Evolutionary conservation across 2,113 vertebrate genomes (phyloP).

Genomic region (Amblyopsis rosae): DNA sequence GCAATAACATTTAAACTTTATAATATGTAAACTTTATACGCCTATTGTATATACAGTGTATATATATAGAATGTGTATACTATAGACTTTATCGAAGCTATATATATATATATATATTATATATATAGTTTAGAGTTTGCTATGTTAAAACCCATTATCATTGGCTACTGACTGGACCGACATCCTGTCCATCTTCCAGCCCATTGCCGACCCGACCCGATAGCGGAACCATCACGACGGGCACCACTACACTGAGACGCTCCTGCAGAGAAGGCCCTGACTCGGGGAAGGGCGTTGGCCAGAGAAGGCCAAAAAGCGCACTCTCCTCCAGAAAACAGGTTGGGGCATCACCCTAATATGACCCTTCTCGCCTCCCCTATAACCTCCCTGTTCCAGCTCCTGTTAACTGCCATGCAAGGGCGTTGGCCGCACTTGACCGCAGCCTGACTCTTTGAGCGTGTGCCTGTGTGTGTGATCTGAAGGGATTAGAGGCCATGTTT

Average conservation of each 20-base stretch:
- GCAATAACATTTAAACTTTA: too few relatives aligned
- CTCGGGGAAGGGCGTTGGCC: constrained; percentile 29
- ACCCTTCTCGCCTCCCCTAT: not conserved
- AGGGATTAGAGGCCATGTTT: constrained; percentile 26
- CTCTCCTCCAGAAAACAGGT: constrained; percentile 84
- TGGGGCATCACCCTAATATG: constrained; percentile 1
- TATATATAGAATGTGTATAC: too few relatives aligned
- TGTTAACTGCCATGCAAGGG: constrained; percentile 13
- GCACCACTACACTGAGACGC: constrained; percentile 50
- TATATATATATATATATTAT: too few relatives aligned
- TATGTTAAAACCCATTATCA: too few relatives aligned
- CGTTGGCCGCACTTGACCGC: constrained; percentile 25
- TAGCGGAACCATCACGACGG: constrained; percentile 26
- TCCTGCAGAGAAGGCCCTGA: constrained; percentile 60
- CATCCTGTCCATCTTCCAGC: constrained; percentile 32
- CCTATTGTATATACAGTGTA: too few relatives aligned
- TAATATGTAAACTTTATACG: too few relatives aligned
- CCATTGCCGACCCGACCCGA: constrained; percentile 65
- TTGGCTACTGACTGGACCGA: too few relatives aligned
- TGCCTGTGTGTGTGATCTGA: constrained; percentile 12
- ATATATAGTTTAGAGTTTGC: too few relatives aligned
- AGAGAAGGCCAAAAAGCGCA: constrained; percentile 55
- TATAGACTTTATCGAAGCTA: too few relatives aligned
- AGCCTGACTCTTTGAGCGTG: not conserved
- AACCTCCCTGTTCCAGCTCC: not conserved